phyloP scores from a whole-genome alignment of 2,113 vertebrate genomes.

The Amphiprion ocellaris region DNA sequence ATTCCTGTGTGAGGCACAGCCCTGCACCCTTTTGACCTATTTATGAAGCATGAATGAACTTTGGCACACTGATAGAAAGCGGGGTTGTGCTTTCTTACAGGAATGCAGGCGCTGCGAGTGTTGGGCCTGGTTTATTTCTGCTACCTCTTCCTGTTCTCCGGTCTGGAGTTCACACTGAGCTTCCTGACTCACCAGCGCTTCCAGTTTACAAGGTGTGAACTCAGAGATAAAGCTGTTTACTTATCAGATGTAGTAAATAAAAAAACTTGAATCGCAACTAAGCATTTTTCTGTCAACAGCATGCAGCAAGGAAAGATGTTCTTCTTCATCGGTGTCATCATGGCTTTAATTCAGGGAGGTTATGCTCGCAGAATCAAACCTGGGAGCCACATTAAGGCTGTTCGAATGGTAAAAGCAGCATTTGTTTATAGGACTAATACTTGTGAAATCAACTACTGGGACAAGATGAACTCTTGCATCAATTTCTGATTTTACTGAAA shows the following conservation, averaged over 20 bases:
- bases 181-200: slow-evolving; percentile 97
- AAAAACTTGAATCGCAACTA: background rate
- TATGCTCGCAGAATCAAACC: slow-evolving; percentile 93
- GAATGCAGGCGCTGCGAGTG: slow-evolving; percentile 86
- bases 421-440: background rate
- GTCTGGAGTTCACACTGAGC: slow-evolving; percentile 94
- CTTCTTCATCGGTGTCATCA: slow-evolving; percentile 96
- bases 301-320: slow-evolving; percentile 99
- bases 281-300: slow-evolving; percentile 75
- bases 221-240: background rate
- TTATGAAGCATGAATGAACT: slow-evolving; percentile 6
- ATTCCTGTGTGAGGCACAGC: background rate
- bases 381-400: slow-evolving; percentile 87
- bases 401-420: slow-evolving; percentile 86
- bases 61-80: background rate
- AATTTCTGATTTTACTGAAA: background rate
- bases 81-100: slow-evolving; percentile 75
- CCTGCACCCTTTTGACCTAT: background rate
- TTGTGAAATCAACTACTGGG: background rate
- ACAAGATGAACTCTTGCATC: background rate
- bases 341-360: slow-evolving; percentile 94
- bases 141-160: slow-evolving; percentile 97
- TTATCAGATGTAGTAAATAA: background rate
- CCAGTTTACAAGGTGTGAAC: slow-evolving; percentile 92
- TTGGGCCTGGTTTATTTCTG: slow-evolving; percentile 93